Percentiles rank a stretch among this genome's conserved stretches.
Conservation (phyloP, 2,888 invertebrate species). For the Tenthredo scrophulariae region DNA sequence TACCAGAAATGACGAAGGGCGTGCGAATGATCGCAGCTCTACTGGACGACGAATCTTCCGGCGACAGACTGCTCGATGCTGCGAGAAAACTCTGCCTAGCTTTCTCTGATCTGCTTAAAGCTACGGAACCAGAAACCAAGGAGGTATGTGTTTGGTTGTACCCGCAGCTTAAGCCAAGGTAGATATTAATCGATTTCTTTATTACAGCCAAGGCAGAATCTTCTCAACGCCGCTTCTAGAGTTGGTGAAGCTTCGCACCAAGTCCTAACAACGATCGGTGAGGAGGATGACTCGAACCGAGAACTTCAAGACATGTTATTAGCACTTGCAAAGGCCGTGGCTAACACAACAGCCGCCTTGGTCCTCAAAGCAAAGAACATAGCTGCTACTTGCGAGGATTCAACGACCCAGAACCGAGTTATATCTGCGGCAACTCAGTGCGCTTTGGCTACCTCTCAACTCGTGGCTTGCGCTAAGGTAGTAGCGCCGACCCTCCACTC, state of each 20-base stretch:
- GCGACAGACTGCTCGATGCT: slow-evolving; percentile 93
- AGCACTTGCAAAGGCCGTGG: slow-evolving; percentile 97
- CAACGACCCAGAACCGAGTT: slow-evolving; percentile 90
- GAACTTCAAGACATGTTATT: slow-evolving; percentile 95
- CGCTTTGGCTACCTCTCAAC: slow-evolving; percentile 97
- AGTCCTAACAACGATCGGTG: slow-evolving; percentile 95
- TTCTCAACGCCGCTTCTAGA: slow-evolving; percentile 96
- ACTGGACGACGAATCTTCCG: slow-evolving; percentile 91
- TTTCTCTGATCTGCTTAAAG: slow-evolving; percentile 95
- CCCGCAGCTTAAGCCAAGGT: neutral
- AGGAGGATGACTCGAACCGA: slow-evolving; percentile 91
- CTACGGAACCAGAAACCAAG: slow-evolving; percentile 96
- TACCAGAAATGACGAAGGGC: slow-evolving; percentile 97
- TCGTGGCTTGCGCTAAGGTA: slow-evolving; percentile 98
- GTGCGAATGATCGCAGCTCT: slow-evolving; percentile 97
- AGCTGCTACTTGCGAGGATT: slow-evolving; percentile 92
- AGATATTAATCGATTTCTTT: slow-evolving; percentile 55
- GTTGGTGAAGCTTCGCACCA: slow-evolving; percentile 98
- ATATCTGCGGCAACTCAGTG: slow-evolving; percentile 98
- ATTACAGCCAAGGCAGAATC: slow-evolving; percentile 90
- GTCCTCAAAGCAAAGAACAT: slow-evolving; percentile 98
- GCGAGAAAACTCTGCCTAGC: slow-evolving; percentile 95
- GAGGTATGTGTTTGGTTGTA: slow-evolving; percentile 81
- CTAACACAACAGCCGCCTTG: slow-evolving; percentile 97
- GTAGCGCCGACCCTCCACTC: slow-evolving; percentile 92